Evolutionary conservation across 2,888 invertebrate genomes (phyloP).

Genomic region (Agrotis exclamationis): DNA sequence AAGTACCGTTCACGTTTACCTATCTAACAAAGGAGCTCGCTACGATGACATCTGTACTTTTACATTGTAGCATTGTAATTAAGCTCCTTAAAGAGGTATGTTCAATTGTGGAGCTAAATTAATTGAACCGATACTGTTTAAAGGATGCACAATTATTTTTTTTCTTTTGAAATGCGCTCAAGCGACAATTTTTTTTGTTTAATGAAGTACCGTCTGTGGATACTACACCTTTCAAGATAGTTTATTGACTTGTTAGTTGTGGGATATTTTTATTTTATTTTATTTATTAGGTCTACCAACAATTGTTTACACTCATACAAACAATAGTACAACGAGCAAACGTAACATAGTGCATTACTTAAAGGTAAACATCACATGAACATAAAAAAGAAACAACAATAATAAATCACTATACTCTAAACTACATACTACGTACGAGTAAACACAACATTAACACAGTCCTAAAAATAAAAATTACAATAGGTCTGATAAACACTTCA

Average conservation of each 20-base stretch:
- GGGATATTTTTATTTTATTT: no score
- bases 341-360: no score
- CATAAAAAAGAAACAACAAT: no score
- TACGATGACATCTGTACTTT: constrained; percentile 8
- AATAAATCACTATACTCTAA: no score
- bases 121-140: constrained; percentile 12
- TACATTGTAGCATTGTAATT: constrained; percentile 44
- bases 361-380: no score
- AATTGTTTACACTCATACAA: no score
- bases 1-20: constrained; percentile 51
- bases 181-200: constrained; percentile 1
- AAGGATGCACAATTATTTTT: constrained; percentile 9
- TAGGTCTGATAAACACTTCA: no score
- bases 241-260: neutral
- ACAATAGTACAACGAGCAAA: no score
- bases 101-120: constrained; percentile 19
- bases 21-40: constrained; percentile 52
- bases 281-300: no score
- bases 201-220: neutral
- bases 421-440: no score
- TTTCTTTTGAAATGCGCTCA: constrained; percentile 3
- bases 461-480: no score
- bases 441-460: no score
- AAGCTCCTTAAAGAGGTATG: constrained; percentile 29
- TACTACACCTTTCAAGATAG: neutral